Conservation (phyloP, 2,888 invertebrate species). For the Cryptocephalus moraei region DNA sequence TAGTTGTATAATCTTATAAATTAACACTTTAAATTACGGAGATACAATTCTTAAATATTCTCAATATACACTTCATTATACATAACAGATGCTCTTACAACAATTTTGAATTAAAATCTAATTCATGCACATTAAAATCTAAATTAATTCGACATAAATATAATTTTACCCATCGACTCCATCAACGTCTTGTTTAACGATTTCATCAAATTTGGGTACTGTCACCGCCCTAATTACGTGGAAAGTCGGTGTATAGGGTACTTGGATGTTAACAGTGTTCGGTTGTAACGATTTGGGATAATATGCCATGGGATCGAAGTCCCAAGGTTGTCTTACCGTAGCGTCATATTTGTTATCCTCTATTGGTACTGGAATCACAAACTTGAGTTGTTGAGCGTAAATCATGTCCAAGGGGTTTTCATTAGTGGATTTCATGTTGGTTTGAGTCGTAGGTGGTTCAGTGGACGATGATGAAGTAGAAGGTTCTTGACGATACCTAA, state of each 20-base stretch:
- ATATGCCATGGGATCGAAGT: conserved; percentile 31
- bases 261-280: conserved; percentile 24
- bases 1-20: background rate
- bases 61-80: no score
- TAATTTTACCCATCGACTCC: no score
- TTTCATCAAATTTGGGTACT: conserved; percentile 19
- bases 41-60: no score
- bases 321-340: conserved; percentile 23
- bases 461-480: conserved; percentile 6
- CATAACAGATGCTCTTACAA: no score
- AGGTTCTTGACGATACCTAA: background rate
- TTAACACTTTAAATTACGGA: no score
- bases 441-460: conserved; percentile 16
- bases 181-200: no score
- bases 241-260: conserved; percentile 31
- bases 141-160: no score
- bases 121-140: no score
- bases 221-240: conserved; percentile 30
- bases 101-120: no score
- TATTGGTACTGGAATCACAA: conserved; percentile 32
- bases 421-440: conserved; percentile 8
- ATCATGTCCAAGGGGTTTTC: conserved; percentile 14
- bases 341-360: conserved; percentile 8
- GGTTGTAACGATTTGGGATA: conserved; percentile 30
- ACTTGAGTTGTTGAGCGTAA: conserved; percentile 29